Evolutionary conservation across 2,888 invertebrate genomes (phyloP).

Genomic region (Ennomos quercinarius): DNA sequence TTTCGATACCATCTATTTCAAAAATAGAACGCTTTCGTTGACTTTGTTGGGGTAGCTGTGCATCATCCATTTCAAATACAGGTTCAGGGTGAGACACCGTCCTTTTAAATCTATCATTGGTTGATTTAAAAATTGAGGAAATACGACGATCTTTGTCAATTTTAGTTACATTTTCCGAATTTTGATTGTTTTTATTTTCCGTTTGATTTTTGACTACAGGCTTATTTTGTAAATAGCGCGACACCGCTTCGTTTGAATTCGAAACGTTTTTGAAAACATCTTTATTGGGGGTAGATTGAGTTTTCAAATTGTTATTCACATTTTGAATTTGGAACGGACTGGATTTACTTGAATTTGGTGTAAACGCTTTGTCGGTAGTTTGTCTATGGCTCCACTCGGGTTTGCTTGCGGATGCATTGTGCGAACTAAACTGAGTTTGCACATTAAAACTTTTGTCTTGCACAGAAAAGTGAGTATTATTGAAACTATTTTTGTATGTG

Average conservation of each 20-base stretch:
- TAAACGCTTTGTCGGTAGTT: neutral
- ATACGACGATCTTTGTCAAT: neutral
- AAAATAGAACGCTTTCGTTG: neutral
- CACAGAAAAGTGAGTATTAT: neutral
- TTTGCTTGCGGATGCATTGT: neutral
- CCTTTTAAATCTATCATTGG: neutral
- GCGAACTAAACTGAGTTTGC: neutral
- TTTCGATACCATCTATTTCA: conserved; percentile 13
- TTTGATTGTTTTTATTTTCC: neutral
- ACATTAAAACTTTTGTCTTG: neutral
- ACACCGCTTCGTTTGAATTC: conserved; percentile 8
- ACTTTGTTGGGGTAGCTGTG: neutral
- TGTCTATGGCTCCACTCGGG: neutral
- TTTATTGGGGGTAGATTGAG: conserved; percentile 8
- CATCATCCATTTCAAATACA: neutral
- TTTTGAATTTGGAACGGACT: conserved; percentile 9
- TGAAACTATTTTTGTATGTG: neutral
- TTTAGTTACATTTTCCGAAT: neutral
- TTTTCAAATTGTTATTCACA: neutral
- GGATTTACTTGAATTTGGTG: neutral
- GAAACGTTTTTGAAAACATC: neutral
- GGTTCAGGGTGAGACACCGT: neutral
- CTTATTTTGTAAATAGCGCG: conserved; percentile 5
- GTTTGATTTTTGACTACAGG: neutral
- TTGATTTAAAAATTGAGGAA: neutral